Evolutionary conservation across 2,888 invertebrate species (phyloP).

Genomic region (Aricia artaxerxes): DNA sequence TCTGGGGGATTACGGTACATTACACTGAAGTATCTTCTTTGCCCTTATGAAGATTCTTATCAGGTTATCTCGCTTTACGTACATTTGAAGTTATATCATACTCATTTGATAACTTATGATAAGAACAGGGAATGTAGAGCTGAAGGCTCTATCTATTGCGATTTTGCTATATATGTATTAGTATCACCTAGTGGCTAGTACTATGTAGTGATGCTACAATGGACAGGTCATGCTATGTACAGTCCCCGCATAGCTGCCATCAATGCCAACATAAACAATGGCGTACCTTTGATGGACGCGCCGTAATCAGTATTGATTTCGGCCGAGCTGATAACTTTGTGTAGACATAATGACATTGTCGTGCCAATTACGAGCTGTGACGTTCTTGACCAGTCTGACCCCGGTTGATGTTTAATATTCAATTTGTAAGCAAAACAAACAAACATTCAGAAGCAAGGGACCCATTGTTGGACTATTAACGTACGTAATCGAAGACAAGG

Average conservation of each 20-base stretch:
- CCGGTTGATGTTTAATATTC: slow-evolving; percentile 24
- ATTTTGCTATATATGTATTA: too few relatives aligned
- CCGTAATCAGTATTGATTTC: slow-evolving; percentile 1
- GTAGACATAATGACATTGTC: background rate
- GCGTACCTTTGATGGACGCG: background rate
- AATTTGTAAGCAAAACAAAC: slow-evolving; percentile 31
- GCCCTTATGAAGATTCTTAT: background rate
- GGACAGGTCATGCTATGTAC: background rate
- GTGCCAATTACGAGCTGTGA: slow-evolving; percentile 22
- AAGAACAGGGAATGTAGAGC: background rate
- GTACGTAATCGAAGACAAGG: slow-evolving; percentile 62
- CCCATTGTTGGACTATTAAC: slow-evolving; percentile 34
- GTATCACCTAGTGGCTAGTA: too few relatives aligned
- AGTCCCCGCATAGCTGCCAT: background rate
- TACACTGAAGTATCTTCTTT: background rate
- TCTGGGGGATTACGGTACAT: background rate
- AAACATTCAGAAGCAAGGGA: slow-evolving; percentile 34
- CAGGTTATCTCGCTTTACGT: background rate
- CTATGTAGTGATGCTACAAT: too few relatives aligned
- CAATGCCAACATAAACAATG: background rate
- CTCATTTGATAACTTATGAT: background rate
- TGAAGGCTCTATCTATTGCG: background rate
- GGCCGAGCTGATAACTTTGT: slow-evolving; percentile 11
- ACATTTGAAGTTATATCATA: background rate
- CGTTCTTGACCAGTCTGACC: slow-evolving; percentile 22